Evolutionary conservation across 2,888 invertebrate genomes (phyloP), one percentile per base, ranked within the genome.

Genomic region (Amphipyra berbera): DNA sequence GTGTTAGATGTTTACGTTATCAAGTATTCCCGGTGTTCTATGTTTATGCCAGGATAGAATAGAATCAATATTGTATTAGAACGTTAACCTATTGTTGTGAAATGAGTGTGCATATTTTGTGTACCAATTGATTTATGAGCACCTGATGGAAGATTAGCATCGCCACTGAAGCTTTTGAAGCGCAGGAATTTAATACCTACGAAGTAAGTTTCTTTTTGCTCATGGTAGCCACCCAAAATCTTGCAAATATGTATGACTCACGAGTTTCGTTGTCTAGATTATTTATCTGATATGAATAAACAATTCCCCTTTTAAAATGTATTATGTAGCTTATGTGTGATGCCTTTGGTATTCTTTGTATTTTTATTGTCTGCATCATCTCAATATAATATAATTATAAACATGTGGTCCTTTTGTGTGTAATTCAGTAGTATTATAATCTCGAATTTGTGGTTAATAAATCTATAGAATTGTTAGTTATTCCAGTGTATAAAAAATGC

Each of bases 21-120:
- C 69, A 73, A 83, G 65, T 83, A 83, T 73, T 81, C 68, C 70
- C 79, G 61, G 82, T 82, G 73, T 75, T 85, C 72, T 84, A 77
- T 83, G 82, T 86, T 86, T 83, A 85, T 85, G 81, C 72, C 73
- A 81, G 74, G 76, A 68, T 84, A 79, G 69, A 86, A 80, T 88
- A 87, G 77, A 90, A 89, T 90, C 88, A 87, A 90, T 90, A 89
- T 81, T 84, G 68, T 82, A 82, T 78, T 74, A 76, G 76, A 82
- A 82, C 80, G 78, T 74, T 83, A 84, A 81, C 83, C 82, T 83
- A 85, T 86, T 88, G 82, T 88, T 82, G 84, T 88, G 85, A 89
- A 90, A 92, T 93, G 90, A 92, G 82, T 87, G 87, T 89, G 89
- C 88, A 88, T 85, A 86, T 85, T 90, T 84, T 76, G 82, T 83